Conservation (phyloP, 2,113 vertebrate genomes). For the Caracal caracal region DNA sequence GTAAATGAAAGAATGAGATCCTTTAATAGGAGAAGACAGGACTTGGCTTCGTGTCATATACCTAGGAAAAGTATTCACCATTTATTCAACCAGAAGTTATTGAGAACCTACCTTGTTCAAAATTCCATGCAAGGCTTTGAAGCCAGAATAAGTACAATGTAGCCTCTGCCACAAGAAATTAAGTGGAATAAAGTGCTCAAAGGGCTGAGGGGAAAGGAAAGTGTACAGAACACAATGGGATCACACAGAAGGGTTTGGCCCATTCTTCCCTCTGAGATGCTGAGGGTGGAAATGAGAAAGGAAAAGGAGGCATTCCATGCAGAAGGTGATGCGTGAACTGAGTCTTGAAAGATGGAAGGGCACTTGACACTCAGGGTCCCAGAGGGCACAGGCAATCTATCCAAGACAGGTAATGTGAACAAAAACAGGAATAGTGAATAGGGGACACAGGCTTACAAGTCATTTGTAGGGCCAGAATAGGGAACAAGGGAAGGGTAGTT, state of each 20-base stretch:
- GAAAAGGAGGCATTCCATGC: neutral
- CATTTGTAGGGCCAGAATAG: neutral
- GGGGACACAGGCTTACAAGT: neutral
- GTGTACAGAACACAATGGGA: neutral
- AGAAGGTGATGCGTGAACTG: neutral
- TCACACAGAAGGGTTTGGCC: too few species aligned
- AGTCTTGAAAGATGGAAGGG: neutral
- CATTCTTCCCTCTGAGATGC: neutral
- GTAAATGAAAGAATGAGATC: neutral
- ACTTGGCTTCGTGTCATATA: neutral
- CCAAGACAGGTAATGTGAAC: neutral
- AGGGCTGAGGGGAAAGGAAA: neutral
- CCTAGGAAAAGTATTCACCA: neutral
- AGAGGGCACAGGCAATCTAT: neutral
- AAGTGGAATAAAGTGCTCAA: neutral
- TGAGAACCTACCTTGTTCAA: neutral
- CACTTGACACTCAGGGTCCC: fast-evolving
- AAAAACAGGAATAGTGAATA: neutral
- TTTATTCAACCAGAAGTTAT: neutral
- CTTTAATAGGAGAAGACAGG: neutral
- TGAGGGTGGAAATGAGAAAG: neutral
- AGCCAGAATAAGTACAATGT: neutral
- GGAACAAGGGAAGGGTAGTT: neutral
- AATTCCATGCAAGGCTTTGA: neutral
- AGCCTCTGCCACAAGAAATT: neutral